Percentiles rank a stretch among this genome's conserved stretches.
Conservation (phyloP, 2,797 vertebrate genomes). For the Petrocephalus sullivani region DNA sequence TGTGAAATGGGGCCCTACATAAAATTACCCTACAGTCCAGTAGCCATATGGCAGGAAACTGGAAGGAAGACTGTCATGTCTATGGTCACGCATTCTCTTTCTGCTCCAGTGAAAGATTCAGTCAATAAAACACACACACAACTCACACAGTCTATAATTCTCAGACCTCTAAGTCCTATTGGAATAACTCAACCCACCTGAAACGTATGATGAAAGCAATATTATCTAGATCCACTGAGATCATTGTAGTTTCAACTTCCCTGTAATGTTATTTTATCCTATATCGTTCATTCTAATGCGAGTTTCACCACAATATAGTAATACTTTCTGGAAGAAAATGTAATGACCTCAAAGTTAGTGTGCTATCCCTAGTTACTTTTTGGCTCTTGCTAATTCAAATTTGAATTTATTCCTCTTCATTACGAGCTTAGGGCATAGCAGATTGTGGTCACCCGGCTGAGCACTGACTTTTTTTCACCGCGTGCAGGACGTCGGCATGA, state of each 20-base stretch:
- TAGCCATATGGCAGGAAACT: not conserved
- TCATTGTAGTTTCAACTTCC: not conserved
- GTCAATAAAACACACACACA: constrained; percentile 5
- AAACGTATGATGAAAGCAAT: not conserved
- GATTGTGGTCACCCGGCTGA: constrained; percentile 57
- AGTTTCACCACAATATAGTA: constrained; percentile 24
- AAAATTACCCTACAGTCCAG: not conserved
- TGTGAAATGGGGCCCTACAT: not conserved
- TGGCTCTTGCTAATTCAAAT: constrained; percentile 59
- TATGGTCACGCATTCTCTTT: not conserved
- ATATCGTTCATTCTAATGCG: constrained; percentile 40
- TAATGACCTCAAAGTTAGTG: constrained; percentile 27
- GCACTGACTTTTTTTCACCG: constrained; percentile 67
- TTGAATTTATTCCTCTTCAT: constrained; percentile 52
- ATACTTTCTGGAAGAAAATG: constrained; percentile 30
- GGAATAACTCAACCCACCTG: not conserved
- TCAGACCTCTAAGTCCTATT: not conserved
- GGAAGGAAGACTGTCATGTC: not conserved
- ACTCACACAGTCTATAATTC: not conserved
- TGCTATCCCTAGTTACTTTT: constrained; percentile 43
- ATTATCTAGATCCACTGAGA: not conserved
- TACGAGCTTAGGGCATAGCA: constrained; percentile 52
- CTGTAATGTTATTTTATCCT: constrained; percentile 24
- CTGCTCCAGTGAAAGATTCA: not conserved
- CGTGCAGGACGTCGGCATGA: constrained; percentile 71